Base-by-base conservation (phyloP, 2,113 vertebrate genomes). In the Agapornis roseicollis region DNA sequence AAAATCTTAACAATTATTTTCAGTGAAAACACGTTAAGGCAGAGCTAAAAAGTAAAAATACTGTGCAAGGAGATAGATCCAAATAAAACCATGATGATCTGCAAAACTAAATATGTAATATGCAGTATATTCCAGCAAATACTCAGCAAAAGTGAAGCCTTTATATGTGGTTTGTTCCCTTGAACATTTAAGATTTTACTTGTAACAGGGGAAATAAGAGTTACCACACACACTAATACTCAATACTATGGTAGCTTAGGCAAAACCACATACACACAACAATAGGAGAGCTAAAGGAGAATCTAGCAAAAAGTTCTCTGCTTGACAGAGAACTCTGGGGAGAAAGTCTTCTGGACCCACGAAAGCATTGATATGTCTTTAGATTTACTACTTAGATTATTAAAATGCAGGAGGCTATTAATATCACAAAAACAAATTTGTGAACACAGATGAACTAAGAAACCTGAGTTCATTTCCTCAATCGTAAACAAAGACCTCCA, bases 381-480 rank as follows among this genome's bases (percentile, higher is more conserved):
- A 94, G 78, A 96, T 97, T 97, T 97, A 97, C 39, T 90, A 52
- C 58, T 95, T 95, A 33, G 17, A 58, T 78, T 85, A 97, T 95
- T 97, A 96, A 98, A 97, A 97, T 97, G 66, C 53, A 96, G 78
- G 66, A 92, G 65, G 25, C 70, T 92, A 94, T 96, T 97, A 92
- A 91, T 89, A 76, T 61, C 44, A 76, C 31, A 91, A 91, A 96
- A 46, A 46, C 18, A 96, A 90, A 91, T 74, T 85, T 93, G 33
- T 95, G 72, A 96, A 92, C 74, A 96, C 27, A 96, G 87, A 94
- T 95, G 94, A 96, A 94, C 89, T 56, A 89, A 97, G 81, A 72
- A 97, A 94, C 72, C 28, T 97, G 95, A 97, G 64, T 52, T 82
- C 47, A 90, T 97, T 97, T 97, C 88, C 92, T 97, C 94, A 94